Evolutionary conservation across 2,888 invertebrate species (phyloP).

Genomic region (Cheilosia scutellata): DNA sequence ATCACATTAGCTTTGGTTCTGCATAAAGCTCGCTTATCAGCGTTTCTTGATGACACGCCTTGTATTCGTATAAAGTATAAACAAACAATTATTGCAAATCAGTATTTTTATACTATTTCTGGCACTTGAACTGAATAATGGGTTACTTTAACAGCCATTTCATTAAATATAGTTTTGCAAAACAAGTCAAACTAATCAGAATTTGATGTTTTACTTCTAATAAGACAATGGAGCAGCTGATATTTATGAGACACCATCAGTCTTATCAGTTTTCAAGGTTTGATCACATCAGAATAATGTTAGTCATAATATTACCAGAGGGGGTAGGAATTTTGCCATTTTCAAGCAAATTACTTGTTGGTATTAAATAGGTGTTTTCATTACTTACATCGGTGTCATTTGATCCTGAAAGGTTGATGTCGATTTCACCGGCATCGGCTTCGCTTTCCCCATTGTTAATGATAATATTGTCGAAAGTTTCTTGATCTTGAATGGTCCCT

Average conservation of each 20-base stretch:
- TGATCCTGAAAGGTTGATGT: slow-evolving; percentile 43
- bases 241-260: too few species aligned
- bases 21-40: background rate
- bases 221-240: too few species aligned
- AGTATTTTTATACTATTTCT: background rate
- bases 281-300: background rate
- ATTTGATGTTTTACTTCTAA: too few species aligned
- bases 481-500: slow-evolving; percentile 78
- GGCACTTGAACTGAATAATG: too few species aligned
- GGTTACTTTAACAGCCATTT: background rate
- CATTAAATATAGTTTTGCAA: too few species aligned
- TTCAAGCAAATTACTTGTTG: background rate
- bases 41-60: slow-evolving; percentile 2
- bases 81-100: background rate
- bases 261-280: background rate
- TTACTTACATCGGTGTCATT: slow-evolving; percentile 54
- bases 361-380: background rate
- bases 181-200: too few species aligned
- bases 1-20: background rate
- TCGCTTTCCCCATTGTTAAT: slow-evolving; percentile 88
- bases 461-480: slow-evolving; percentile 89
- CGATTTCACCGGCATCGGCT: slow-evolving; percentile 65
- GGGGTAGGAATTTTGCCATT: background rate
- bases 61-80: background rate
- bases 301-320: background rate